A percentile compares a stretch with the other conserved stretches of the same genome.
These are phyloP conservation scores for Micromesistius poutassou DNA, from an alignment of 2,797 vertebrate genomes.

Conservation along the genomic window DNA sequence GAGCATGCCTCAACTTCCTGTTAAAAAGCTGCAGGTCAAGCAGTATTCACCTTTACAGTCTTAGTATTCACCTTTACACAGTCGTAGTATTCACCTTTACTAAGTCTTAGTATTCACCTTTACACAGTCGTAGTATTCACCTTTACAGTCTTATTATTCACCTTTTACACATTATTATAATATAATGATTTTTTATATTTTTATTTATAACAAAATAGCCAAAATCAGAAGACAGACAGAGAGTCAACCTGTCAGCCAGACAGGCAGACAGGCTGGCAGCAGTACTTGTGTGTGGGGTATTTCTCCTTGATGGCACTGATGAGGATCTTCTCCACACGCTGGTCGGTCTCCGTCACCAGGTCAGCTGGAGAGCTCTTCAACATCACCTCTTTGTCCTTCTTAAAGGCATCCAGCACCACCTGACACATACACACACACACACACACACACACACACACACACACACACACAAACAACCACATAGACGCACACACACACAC, in stretches of 20 bases:
- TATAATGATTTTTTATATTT: no score
- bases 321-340: conserved; percentile 89
- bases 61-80: no score
- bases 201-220: not conserved
- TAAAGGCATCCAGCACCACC: conserved; percentile 85
- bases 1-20: not conserved
- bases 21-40: not conserved
- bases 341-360: conserved; percentile 92
- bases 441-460: not conserved
- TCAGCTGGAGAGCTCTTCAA: conserved; percentile 91
- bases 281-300: conserved; percentile 89
- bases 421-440: conserved; percentile 45
- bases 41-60: no score
- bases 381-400: conserved; percentile 83
- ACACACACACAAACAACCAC: not conserved
- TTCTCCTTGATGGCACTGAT: conserved; percentile 85
- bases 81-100: no score
- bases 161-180: no score
- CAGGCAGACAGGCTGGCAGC: not conserved
- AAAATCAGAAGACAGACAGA: not conserved
- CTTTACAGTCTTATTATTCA: no score
- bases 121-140: no score
- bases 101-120: no score
- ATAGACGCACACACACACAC: no score
- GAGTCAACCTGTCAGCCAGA: not conserved